These are phyloP conservation scores for Dasyprocta punctata DNA, from an alignment of 2,113 vertebrate genomes.

Conservation along the genomic window DNA sequence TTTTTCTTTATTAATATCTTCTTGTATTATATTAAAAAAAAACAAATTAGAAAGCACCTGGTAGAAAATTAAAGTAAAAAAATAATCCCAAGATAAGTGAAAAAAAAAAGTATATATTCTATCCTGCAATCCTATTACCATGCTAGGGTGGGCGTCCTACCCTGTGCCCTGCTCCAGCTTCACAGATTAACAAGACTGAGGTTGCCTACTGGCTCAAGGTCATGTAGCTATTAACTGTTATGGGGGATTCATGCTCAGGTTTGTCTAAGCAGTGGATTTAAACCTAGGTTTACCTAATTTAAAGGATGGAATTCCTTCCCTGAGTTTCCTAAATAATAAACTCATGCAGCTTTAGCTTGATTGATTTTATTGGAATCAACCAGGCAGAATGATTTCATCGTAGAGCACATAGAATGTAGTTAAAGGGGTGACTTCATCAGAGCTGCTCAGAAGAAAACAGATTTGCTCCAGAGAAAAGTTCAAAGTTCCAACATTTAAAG, in stretches of 20 bases:
- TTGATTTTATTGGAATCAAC: conserved; percentile 62
- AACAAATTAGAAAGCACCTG: not conserved
- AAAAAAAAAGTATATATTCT: not conserved
- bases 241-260: not conserved
- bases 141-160: not conserved
- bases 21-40: not conserved
- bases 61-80: not conserved
- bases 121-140: not conserved
- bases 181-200: not conserved
- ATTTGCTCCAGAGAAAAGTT: conserved; percentile 56
- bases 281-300: conserved; percentile 14
- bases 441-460: conserved; percentile 54
- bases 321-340: conserved; percentile 54
- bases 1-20: not conserved
- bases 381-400: conserved; percentile 36
- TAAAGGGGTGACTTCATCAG: conserved; percentile 20
- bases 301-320: conserved; percentile 20
- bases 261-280: conserved; percentile 44
- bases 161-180: not conserved
- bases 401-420: not conserved
- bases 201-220: not conserved
- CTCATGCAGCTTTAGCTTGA: conserved; percentile 41
- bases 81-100: not conserved
- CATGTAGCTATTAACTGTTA: not conserved
- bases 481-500: conserved; percentile 59